Base-by-base conservation (phyloP, 2,888 invertebrate genomes). In the Piscicola geometra region DNA sequence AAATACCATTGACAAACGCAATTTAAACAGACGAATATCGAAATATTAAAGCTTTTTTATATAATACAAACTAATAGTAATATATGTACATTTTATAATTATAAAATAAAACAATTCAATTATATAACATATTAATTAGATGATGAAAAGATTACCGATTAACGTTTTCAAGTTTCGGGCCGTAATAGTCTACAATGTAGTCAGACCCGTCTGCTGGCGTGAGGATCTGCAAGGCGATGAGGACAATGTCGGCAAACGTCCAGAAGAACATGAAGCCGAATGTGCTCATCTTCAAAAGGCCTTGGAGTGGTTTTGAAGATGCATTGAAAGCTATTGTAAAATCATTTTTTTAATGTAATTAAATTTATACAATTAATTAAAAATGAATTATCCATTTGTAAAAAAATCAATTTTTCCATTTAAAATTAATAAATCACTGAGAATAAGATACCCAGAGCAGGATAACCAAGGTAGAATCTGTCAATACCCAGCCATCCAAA, bases 401-500 rank as follows among this genome's bases (percentile, higher is more conserved):
- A n/a, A n/a, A n/a, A n/a, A n/a, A n/a, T 47, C 12, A 47, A 47
- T 47, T 47, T 47, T 15, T 47, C 21, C 21, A 47, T 47, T 15
- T 47, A 64, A 18, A 64, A 25, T 9, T 25, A 64, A 21, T 41
- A 47, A 12, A 71, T 41, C n/a, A 12, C 35, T 30, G n/a, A 9
- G 32, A 21, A 30, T 69, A 9, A 12, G 15, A 5, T 21, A 86
- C 87, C 98, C 80, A 98, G 90, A 0, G 94, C 97, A 74, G 94
- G 95, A 85, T 98, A 98, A 36, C 99, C 99, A n/a, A 99, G 88
- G 84, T 99, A 99, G 86, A 99, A 97, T 78, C 99, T 88, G 85
- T 99, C 99, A 33, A 93, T 89, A 28, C 99, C 99, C 87, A 99
- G 94, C 93, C 97, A 95, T 36, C 99, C 99, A 76, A 98, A 88